Evolutionary conservation across 2,888 invertebrate genomes (phyloP).

Genomic region (Formica aserva): DNA sequence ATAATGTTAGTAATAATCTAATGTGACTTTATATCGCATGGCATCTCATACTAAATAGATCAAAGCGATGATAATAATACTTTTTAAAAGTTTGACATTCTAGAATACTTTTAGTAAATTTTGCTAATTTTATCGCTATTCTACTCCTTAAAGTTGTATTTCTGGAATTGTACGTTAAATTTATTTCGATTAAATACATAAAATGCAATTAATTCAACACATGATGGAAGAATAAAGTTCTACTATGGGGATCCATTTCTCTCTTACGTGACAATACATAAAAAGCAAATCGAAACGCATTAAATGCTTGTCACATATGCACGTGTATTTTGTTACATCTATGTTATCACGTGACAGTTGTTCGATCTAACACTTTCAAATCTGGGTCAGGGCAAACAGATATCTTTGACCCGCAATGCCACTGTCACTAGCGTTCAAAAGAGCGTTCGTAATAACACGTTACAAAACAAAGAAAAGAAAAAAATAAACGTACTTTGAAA

Average conservation of each 20-base stretch:
- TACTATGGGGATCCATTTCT: not conserved
- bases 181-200: not conserved
- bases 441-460: too few species aligned
- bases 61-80: not conserved
- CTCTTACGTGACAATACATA: not conserved
- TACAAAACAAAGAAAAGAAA: not conserved
- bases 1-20: not conserved
- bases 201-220: not conserved
- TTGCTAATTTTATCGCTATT: not conserved
- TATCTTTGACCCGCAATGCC: conserved; percentile 27
- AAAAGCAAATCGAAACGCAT: not conserved
- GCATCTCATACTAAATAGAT: not conserved
- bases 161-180: not conserved
- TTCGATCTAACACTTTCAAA: conserved; percentile 21
- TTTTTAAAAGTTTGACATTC: not conserved
- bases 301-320: conserved; percentile 8
- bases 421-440: not conserved
- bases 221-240: not conserved
- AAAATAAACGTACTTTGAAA: not conserved
- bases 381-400: conserved; percentile 3
- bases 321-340: conserved; percentile 24
- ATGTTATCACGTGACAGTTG: conserved; percentile 11
- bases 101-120: not conserved
- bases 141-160: not conserved
- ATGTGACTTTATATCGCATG: not conserved